Percentiles rank a stretch among this genome's conserved stretches.
These are phyloP conservation scores for Bovichtus diacanthus DNA, from an alignment of 2,797 vertebrate genomes.

Conservation along the genomic window DNA sequence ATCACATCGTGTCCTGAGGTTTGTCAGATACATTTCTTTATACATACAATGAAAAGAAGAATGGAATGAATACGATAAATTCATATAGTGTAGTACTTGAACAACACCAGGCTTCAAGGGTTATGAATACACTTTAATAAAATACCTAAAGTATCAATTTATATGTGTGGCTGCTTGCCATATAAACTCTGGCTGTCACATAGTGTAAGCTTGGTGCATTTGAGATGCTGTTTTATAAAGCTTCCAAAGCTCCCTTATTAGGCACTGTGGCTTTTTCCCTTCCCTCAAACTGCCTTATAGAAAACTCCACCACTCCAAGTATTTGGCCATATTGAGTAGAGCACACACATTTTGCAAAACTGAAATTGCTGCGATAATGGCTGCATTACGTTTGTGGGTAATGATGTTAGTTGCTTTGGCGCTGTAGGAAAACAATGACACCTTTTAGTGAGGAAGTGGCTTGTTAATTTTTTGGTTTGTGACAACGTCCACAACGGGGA, in stretches of 20 bases:
- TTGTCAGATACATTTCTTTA: not conserved
- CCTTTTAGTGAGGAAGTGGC: not conserved
- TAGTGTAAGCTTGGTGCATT: constrained; percentile 25
- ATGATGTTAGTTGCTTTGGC: constrained; percentile 32
- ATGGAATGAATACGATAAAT: constrained; percentile 20
- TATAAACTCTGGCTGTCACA: constrained; percentile 46
- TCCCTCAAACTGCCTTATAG: constrained; percentile 32
- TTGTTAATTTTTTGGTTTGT: constrained; percentile 25
- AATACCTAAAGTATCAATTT: constrained; percentile 50
- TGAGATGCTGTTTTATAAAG: constrained; percentile 46
- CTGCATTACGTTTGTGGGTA: constrained; percentile 23
- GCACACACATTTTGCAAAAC: constrained; percentile 19
- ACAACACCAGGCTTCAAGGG: constrained; percentile 9
- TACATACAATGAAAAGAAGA: constrained; percentile 2
- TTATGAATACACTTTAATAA: constrained; percentile 33
- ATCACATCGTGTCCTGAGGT: not conserved
- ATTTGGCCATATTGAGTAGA: constrained; percentile 19
- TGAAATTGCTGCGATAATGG: constrained; percentile 31
- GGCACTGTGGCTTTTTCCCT: constrained; percentile 22
- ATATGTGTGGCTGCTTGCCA: constrained; percentile 50
- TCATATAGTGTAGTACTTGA: constrained; percentile 6
- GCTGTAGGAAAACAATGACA: constrained; percentile 12
- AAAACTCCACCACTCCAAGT: constrained; percentile 7
- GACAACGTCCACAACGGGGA: not conserved
- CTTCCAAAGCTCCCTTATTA: constrained; percentile 34